These are phyloP conservation scores for Sepioteuthis lessoniana DNA, from an alignment of 2,888 invertebrate species.

Conservation along the genomic window DNA sequence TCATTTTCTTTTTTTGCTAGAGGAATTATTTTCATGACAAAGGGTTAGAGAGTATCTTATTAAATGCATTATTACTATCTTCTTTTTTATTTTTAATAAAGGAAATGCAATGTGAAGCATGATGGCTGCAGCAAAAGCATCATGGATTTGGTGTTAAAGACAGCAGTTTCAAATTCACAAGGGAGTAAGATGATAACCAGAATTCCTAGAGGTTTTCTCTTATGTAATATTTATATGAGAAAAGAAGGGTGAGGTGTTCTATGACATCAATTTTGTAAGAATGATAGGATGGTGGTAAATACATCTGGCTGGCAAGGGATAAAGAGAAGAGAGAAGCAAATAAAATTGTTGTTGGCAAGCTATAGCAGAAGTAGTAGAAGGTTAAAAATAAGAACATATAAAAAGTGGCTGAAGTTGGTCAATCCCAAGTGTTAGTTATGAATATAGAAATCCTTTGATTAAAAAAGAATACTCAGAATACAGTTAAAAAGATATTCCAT, in stretches of 20 bases:
- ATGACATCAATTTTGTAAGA: conserved; percentile 2
- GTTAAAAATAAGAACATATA: background rate
- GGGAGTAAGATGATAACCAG: conserved; percentile 23
- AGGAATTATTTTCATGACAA: background rate
- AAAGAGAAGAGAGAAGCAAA: background rate
- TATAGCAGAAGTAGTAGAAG: background rate
- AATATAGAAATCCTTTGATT: background rate
- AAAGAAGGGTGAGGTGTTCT: background rate
- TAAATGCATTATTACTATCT: no score
- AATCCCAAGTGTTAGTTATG: background rate
- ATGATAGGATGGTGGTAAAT: background rate
- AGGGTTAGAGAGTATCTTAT: no score
- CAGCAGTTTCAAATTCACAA: conserved; percentile 8
- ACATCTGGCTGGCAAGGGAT: background rate
- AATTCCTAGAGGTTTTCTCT: conserved; percentile 14
- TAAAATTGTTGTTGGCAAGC: background rate
- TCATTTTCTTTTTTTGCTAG: background rate
- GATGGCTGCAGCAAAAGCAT: background rate
- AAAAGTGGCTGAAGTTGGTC: background rate
- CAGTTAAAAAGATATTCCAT: background rate
- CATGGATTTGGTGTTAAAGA: background rate
- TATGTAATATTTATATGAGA: background rate
- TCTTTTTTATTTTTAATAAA: background rate
- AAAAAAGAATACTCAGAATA: background rate
- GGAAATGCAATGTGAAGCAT: background rate